Evolutionary conservation across 2,797 vertebrate species (phyloP).

Genomic region (Oreonectes daqikongensis): DNA sequence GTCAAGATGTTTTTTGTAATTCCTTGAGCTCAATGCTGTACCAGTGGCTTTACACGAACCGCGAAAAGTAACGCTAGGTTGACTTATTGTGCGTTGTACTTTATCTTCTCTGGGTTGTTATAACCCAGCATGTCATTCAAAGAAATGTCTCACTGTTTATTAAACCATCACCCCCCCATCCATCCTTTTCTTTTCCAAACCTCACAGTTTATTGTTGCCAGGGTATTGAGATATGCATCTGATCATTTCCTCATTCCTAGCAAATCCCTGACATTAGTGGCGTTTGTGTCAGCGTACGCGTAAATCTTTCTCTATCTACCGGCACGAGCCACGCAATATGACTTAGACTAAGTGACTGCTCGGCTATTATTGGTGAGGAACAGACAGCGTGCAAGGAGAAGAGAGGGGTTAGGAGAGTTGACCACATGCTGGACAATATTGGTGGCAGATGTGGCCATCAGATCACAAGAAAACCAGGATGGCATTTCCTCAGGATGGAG

Average conservation of each 20-base stretch:
- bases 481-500: constrained; percentile 90
- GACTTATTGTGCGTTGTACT: constrained; percentile 45
- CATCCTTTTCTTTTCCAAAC: constrained; percentile 16
- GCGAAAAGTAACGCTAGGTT: constrained; percentile 28
- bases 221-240: constrained; percentile 40
- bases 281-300: constrained; percentile 40
- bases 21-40: constrained; percentile 21
- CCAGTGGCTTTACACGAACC: not conserved
- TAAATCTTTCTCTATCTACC: constrained; percentile 57
- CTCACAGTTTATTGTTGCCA: constrained; percentile 38
- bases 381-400: constrained; percentile 60
- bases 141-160: constrained; percentile 45
- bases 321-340: constrained; percentile 45
- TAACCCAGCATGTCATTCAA: constrained; percentile 24
- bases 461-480: constrained; percentile 81
- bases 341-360: constrained; percentile 73
- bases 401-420: constrained; percentile 73
- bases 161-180: constrained; percentile 33
- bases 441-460: constrained; percentile 80
- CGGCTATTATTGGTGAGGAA: constrained; percentile 61
- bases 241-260: constrained; percentile 59
- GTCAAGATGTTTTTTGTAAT: constrained; percentile 26
- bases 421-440: constrained; percentile 78
- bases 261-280: constrained; percentile 53
- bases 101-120: constrained; percentile 35